Conservation (phyloP, 2,113 vertebrate genomes). For the Anguilla japonica region DNA sequence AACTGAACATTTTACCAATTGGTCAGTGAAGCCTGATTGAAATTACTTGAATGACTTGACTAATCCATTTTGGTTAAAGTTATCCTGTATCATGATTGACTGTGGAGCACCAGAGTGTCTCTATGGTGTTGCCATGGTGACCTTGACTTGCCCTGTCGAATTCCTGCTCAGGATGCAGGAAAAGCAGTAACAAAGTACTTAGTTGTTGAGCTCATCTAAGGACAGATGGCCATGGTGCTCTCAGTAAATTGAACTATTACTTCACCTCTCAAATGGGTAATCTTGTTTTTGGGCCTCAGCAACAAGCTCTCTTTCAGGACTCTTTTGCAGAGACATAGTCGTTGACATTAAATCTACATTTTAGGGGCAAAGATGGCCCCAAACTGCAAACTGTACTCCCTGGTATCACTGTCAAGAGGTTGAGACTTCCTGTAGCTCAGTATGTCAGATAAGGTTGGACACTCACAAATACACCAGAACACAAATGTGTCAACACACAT, state of each 20-base stretch:
- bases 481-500: not conserved
- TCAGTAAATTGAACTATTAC: conserved; percentile 41
- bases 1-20: too few species aligned
- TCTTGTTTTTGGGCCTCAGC: conserved; percentile 42
- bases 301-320: conserved; percentile 23
- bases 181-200: not conserved
- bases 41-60: too few species aligned
- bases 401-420: conserved; percentile 30
- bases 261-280: conserved; percentile 52
- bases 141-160: not conserved
- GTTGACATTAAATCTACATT: conserved; percentile 50
- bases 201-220: conserved; percentile 34
- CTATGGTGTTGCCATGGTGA: not conserved
- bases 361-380: conserved; percentile 45
- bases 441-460: conserved; percentile 36
- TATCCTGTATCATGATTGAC: too few species aligned
- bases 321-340: conserved; percentile 48
- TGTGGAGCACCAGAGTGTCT: too few species aligned
- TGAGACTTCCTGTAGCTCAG: conserved; percentile 42
- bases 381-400: conserved; percentile 26
- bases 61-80: too few species aligned
- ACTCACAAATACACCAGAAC: conserved; percentile 20
- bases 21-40: too few species aligned
- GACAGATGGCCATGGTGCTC: conserved; percentile 44
- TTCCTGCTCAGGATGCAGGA: not conserved